These are phyloP conservation scores for Pelosia muscerda DNA, from an alignment of 2,888 invertebrate genomes.

Conservation along the genomic window DNA sequence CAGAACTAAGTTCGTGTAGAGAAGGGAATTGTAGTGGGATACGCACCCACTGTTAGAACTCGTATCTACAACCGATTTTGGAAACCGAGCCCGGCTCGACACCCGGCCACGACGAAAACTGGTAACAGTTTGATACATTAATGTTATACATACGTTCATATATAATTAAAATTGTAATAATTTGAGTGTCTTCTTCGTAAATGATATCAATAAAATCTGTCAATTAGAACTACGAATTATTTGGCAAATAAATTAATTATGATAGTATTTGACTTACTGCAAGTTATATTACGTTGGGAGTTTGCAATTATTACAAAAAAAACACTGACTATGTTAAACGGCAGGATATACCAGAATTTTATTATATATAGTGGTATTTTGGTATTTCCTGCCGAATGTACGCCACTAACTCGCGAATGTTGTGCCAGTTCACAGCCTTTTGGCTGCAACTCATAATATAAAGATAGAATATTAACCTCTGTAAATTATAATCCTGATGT, in stretches of 20 bases:
- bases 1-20: constrained; percentile 16
- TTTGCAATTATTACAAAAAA: neutral
- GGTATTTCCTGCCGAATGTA: neutral
- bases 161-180: constrained; percentile 34
- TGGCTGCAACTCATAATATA: neutral
- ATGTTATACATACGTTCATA: constrained; percentile 24
- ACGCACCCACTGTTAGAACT: constrained; percentile 25
- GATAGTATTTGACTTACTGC: constrained; percentile 43
- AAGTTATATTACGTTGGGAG: neutral
- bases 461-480: neutral
- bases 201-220: constrained; percentile 53
- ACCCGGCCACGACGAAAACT: constrained; percentile 28
- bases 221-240: constrained; percentile 59
- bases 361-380: too few species aligned
- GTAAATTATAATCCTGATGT: too few species aligned
- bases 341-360: too few species aligned
- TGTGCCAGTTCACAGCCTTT: neutral
- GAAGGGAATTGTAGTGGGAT: constrained; percentile 24
- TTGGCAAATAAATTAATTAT: constrained; percentile 55
- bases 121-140: constrained; percentile 12
- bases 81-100: constrained; percentile 31
- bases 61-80: constrained; percentile 16
- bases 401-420: neutral
- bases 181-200: constrained; percentile 54
- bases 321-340: neutral